Percentiles rank a stretch among this genome's conserved stretches.
These are phyloP conservation scores for Patella ulyssiponensis DNA, from an alignment of 2,888 invertebrate species.

Conservation along the genomic window DNA sequence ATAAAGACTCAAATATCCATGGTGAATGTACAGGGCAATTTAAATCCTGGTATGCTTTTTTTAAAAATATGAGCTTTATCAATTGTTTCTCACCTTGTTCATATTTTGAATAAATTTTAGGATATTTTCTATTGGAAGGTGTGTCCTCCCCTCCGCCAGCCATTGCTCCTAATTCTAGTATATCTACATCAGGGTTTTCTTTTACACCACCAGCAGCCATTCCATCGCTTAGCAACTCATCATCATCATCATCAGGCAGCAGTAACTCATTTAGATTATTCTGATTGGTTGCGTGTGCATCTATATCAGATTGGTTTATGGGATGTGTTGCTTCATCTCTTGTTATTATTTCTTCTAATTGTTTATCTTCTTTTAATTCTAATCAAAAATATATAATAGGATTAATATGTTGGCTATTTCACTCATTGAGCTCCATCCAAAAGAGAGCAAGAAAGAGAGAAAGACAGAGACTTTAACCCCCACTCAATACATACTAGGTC, in stretches of 20 bases:
- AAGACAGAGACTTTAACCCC: no score
- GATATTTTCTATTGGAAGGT: neutral
- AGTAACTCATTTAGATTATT: slow-evolving; percentile 30
- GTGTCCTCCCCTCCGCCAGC: slow-evolving; percentile 20
- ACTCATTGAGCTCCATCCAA: no score
- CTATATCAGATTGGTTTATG: neutral
- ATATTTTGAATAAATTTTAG: slow-evolving; percentile 3
- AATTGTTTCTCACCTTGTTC: neutral
- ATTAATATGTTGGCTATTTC: no score
- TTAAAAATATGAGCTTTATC: no score
- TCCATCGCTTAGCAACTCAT: slow-evolving; percentile 33
- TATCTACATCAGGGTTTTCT: slow-evolving; percentile 33
- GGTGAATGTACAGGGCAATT: no score
- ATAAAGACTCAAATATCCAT: no score
- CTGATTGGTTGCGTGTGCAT: slow-evolving; percentile 21
- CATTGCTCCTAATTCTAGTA: slow-evolving; percentile 36
- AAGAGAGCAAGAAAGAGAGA: no score
- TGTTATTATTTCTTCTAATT: slow-evolving; percentile 24
- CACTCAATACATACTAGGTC: no score
- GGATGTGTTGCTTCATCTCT: slow-evolving; percentile 2
- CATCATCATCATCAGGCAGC: slow-evolving; percentile 37
- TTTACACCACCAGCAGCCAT: slow-evolving; percentile 18
- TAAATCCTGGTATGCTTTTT: no score
- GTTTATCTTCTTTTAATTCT: slow-evolving; percentile 30
- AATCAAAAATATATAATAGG: neutral